Conservation (phyloP, 2,888 invertebrate genomes). For the Taphrorychus bicolor region DNA sequence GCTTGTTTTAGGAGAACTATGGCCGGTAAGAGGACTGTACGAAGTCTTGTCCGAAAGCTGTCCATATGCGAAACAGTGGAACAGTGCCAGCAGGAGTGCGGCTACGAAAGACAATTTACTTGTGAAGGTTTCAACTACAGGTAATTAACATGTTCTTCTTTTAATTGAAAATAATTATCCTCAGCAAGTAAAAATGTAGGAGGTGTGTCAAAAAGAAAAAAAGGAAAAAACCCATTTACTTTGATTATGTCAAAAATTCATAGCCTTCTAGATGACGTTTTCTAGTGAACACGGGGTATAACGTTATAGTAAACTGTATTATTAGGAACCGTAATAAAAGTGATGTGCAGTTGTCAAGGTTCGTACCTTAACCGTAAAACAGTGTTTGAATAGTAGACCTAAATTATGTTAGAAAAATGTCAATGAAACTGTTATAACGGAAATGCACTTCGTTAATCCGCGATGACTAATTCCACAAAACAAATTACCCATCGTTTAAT, state of each 20-base stretch:
- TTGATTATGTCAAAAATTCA: too few species aligned
- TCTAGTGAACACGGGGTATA: too few species aligned
- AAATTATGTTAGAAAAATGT: not conserved
- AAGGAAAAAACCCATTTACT: too few species aligned
- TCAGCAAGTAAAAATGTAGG: too few species aligned
- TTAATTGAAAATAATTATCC: too few species aligned
- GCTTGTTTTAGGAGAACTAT: slow-evolving; percentile 81
- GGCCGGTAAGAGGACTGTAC: slow-evolving; percentile 74
- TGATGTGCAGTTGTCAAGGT: not conserved
- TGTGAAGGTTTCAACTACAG: slow-evolving; percentile 88
- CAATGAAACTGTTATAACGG: not conserved
- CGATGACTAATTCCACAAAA: not conserved
- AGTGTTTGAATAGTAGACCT: not conserved
- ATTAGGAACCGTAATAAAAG: not conserved
- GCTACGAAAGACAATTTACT: slow-evolving; percentile 74
- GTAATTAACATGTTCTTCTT: slow-evolving; percentile 59
- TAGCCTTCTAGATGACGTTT: too few species aligned
- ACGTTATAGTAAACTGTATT: not conserved
- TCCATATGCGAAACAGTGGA: slow-evolving; percentile 75
- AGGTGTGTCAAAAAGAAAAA: too few species aligned
- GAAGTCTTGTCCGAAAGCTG: slow-evolving; percentile 72
- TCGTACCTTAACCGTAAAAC: not conserved
- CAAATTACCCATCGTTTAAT: not conserved
- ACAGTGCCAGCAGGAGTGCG: slow-evolving; percentile 79
- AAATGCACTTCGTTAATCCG: not conserved